Percentiles rank a stretch among this genome's conserved stretches.
These are phyloP conservation scores for Crossocerus cetratus DNA, from an alignment of 2,888 invertebrate species.

Conservation along the genomic window DNA sequence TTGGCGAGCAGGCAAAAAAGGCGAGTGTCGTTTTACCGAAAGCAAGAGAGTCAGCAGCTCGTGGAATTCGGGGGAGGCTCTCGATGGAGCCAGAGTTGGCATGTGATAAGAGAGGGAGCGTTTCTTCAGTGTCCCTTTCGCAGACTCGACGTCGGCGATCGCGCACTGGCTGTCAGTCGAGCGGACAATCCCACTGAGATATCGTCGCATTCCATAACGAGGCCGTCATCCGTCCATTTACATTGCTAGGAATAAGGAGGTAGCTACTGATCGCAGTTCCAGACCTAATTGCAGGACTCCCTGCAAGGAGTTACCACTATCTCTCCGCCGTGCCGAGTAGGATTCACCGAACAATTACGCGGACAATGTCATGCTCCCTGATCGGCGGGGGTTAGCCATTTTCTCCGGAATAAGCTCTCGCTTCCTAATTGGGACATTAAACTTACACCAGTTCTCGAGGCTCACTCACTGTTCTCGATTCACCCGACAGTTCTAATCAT, in stretches of 20 bases:
- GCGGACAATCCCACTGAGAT: slow-evolving; percentile 54
- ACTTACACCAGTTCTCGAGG: not conserved
- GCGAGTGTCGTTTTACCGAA: not conserved
- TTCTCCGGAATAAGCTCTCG: too few relatives aligned
- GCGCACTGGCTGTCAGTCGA: slow-evolving; percentile 52
- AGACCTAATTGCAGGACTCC: slow-evolving; percentile 2
- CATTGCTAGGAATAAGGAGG: slow-evolving; percentile 11
- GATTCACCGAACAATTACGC: slow-evolving; percentile 2
- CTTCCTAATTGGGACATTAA: too few relatives aligned
- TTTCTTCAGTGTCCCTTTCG: slow-evolving; percentile 42
- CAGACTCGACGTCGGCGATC: slow-evolving; percentile 49
- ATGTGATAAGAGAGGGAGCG: slow-evolving; percentile 8
- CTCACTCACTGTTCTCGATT: not conserved
- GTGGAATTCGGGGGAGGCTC: slow-evolving; percentile 36
- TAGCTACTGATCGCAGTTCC: slow-evolving; percentile 24
- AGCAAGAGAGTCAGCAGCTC: slow-evolving; percentile 17
- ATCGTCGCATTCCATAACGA: slow-evolving; percentile 69
- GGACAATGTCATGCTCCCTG: not conserved
- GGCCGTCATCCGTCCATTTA: slow-evolving; percentile 65
- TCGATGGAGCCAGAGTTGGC: slow-evolving; percentile 25
- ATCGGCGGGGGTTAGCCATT: not conserved
- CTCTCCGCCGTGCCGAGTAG: slow-evolving; percentile 4
- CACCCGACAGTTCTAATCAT: not conserved
- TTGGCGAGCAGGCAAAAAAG: not conserved
- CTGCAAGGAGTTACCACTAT: too few relatives aligned